phyloP scores from a whole-genome alignment of 92 coral and sea anemone species.

The Siderastrea siderea region DNA sequence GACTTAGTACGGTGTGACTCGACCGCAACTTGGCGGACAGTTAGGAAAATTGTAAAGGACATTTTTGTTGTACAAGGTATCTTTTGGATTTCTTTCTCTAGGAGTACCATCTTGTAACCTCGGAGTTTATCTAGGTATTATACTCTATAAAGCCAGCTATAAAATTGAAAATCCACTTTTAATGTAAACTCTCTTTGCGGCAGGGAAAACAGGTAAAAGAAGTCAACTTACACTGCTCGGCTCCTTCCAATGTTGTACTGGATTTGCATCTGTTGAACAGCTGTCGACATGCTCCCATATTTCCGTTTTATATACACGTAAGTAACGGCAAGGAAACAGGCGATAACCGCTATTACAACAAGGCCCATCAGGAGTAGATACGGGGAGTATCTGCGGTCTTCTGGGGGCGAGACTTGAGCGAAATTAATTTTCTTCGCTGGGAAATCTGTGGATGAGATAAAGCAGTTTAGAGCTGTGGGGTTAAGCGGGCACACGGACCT shows the following conservation, averaged over 20 bases:
- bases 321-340: conserved; percentile 43
- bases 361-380: conserved; percentile 61
- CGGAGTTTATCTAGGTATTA: too few species aligned
- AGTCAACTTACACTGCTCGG: conserved; percentile 54
- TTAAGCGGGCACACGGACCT: neutral
- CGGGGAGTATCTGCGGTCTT: neutral
- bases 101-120: too few species aligned
- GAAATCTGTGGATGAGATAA: conserved; percentile 9
- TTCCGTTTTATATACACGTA: conserved; percentile 74
- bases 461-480: neutral
- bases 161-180: too few species aligned
- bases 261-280: conserved; percentile 56
- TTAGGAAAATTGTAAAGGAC: too few species aligned
- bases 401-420: neutral
- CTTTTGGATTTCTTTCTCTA: too few species aligned
- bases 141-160: too few species aligned
- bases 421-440: neutral
- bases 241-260: conserved; percentile 58
- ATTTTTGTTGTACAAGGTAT: too few species aligned
- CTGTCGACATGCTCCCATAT: conserved; percentile 57
- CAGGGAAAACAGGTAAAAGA: neutral
- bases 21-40: too few species aligned
- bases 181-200: too few species aligned
- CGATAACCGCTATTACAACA: conserved; percentile 47
- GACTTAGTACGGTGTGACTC: too few species aligned